These are phyloP conservation scores for Tachycineta bicolor DNA, from an alignment of 2,113 vertebrate species.

Conservation along the genomic window DNA sequence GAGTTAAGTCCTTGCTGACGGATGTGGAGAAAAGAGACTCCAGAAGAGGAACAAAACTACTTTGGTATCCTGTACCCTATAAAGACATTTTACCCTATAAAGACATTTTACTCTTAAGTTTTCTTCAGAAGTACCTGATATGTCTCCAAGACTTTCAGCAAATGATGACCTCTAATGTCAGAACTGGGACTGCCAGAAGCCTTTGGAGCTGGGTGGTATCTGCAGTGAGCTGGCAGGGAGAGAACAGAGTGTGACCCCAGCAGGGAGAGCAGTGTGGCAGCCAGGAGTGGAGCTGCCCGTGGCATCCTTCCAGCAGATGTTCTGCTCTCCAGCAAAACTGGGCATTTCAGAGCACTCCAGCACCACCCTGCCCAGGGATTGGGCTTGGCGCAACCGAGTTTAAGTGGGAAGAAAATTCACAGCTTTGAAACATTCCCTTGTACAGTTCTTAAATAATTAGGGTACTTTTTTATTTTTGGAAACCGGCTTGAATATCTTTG, in stretches of 20 bases:
- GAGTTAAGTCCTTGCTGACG: neutral
- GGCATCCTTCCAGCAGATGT: conserved; percentile 19
- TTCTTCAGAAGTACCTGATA: neutral
- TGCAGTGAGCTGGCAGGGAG: conserved; percentile 21
- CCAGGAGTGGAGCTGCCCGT: neutral
- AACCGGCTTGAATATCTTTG: neutral
- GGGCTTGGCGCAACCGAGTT: neutral
- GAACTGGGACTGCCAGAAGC: neutral
- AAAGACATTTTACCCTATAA: neutral
- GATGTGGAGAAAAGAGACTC: neutral
- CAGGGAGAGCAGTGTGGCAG: neutral
- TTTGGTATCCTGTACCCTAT: neutral
- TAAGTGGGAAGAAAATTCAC: neutral
- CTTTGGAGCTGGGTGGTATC: neutral
- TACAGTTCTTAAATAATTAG: neutral
- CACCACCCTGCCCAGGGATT: neutral
- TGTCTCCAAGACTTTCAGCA: neutral
- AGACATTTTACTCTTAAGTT: neutral
- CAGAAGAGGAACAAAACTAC: neutral
- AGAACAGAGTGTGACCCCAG: neutral
- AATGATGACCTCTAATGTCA: neutral
- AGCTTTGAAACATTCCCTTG: neutral
- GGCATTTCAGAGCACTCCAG: neutral
- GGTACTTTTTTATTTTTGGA: neutral
- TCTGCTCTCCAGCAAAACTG: neutral